Base-by-base conservation (phyloP, 1,140 invertebrate species). In the Aphaenogaster ashmeadi region DNA sequence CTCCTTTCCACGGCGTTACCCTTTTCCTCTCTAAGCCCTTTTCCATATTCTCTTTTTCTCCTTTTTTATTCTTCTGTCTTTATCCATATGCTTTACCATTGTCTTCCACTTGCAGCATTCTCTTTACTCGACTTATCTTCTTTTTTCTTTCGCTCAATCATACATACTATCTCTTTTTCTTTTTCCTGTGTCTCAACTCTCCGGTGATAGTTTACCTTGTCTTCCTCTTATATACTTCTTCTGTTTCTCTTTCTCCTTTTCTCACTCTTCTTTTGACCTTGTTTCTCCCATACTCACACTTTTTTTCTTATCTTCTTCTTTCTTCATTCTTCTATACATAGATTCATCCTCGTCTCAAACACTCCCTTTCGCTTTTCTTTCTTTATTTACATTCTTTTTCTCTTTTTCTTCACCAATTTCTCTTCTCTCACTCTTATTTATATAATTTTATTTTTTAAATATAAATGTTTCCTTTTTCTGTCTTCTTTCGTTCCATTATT, bases 1-100 rank as follows among this genome's bases (percentile, higher is more conserved):
- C 56, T 84, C 13, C 52, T 33, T 74, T 75, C 27, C 41, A 54
- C 80, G 44, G 41, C 13, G 18, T 75, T 74, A 50, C 54, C 41
- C 41, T 84, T 84, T 84, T 9, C 36, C 11, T 47, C 11, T 3
- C 1, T 66, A 66, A 80, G 38, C n/a, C 8, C 33, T 56, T 58
- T 52, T 21, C 41, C 18, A 11, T 38, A 21, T 84, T 44, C 64
- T 69, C 27, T 62, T 18, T 33, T n/a, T 11, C 18, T 84, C 3
- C 18, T 18, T 60, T 60, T 60, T 2, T n/a, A 36, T 56, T 72
- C 38, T 5, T 50, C 27, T 50, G 54, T 75, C 38, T 18, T 84
- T 13, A 62, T 77, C 21, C 7, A 41, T 38, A 41, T 21, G 8
- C 41, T 60, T 27, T 74, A 38, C 13, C 7, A 13, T 21, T 83